Base-by-base conservation (phyloP, 2,797 vertebrate species). In the Pangasius sanitwongsei region DNA sequence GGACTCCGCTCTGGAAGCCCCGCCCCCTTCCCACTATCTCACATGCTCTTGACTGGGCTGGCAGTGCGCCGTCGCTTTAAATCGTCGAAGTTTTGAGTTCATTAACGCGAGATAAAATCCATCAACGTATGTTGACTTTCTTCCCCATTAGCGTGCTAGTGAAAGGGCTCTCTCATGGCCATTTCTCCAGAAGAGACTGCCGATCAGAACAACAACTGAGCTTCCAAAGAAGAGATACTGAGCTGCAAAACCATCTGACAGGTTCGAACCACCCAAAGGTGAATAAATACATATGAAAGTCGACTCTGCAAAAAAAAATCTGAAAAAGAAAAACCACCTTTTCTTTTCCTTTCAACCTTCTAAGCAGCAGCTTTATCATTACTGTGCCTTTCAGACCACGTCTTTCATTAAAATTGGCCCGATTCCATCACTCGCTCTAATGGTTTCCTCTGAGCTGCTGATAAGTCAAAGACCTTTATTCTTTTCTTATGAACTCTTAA, bases 401-500 rank as follows among this genome's bases (percentile, higher is more conserved):
- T 1, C 67, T 41, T 77, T 87, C 78, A 83, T 75, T 83, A 83
- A 87, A 63, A 75, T 57, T 55, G 57, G 67, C 59, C 44, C 48
- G 57, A 83, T 75, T 53, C 78, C 37, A 78, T 89, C 59, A 77
- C 18, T 63, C 2, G 69, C 80, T 83, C 80, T 84, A 83, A 87
- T 59, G 80, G 86, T 61, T 86, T 85, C 28, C n/a, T 59, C 13
- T 31, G 8, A 70, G 74, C 44, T 65, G 44, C 69, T 83, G 80
- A 67, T 69, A 61, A 83, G 77, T 15, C 37, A 63, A 63, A 83
- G 81, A 83, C 84, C 88, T 86, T 72, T 72, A 50, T 86, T 50
- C 75, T 82, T 61, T 20, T 53, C 55, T 82, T 80, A 86, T 61
- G 34, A 70, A 86, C 63, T 63, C 53, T 63, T 72, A 86, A 89